Percentiles rank a stretch among this genome's conserved stretches.
Evolutionary conservation across 1,140 invertebrate species (phyloP).

Genomic region (Wasmannia auropunctata): DNA sequence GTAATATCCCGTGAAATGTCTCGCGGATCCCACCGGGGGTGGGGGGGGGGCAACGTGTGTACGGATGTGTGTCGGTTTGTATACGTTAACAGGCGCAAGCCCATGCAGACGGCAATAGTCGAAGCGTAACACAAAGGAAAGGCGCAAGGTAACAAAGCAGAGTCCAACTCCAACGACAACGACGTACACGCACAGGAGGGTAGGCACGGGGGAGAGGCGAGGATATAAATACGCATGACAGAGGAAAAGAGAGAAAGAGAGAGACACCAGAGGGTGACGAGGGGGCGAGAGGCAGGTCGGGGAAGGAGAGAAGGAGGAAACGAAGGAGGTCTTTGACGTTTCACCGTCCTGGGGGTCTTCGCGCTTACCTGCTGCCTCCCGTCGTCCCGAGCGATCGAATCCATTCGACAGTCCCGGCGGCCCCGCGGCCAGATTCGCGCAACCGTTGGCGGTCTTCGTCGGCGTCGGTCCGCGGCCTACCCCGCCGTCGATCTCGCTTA

Average conservation of each 20-base stretch:
- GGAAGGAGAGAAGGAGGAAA: background rate
- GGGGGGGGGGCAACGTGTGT: background rate
- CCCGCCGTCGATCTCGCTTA: conserved; percentile 63
- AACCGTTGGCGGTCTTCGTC: conserved; percentile 59
- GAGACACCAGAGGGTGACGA: no score
- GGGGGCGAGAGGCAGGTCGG: no score
- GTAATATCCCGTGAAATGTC: background rate
- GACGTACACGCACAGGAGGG: conserved; percentile 15
- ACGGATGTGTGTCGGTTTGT: conserved; percentile 1
- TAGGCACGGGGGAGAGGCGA: background rate
- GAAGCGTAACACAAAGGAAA: conserved; percentile 57
- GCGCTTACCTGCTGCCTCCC: conserved; percentile 61
- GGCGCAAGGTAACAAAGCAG: conserved; percentile 7
- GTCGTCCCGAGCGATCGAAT: conserved; percentile 44
- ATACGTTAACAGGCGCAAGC: conserved; percentile 49
- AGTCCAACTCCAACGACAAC: conserved; percentile 16
- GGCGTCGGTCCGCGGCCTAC: conserved; percentile 8
- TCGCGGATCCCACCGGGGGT: background rate
- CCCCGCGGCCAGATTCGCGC: conserved; percentile 13
- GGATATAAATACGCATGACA: background rate
- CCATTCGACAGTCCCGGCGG: conserved; percentile 49
- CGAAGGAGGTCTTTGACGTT: background rate
- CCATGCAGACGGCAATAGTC: conserved; percentile 55
- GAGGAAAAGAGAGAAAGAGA: background rate
- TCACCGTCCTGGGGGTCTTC: background rate